phyloP scores from a whole-genome alignment of 2,113 vertebrate genomes.

The Panthera leo region DNA sequence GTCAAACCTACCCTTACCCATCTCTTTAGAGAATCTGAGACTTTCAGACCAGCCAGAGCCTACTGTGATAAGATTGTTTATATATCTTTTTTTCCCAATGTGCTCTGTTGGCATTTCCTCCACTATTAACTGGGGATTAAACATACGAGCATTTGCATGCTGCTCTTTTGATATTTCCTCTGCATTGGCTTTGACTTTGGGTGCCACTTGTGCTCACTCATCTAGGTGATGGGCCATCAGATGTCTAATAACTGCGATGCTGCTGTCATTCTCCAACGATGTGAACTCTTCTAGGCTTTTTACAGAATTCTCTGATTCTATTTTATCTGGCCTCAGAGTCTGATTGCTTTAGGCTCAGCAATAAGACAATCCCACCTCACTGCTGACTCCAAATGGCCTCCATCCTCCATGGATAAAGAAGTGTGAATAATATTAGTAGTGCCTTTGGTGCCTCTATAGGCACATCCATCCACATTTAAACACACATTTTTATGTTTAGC shows the following conservation, averaged over 20 bases:
- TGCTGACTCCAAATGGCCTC: constrained; percentile 32
- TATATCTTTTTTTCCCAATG: not conserved
- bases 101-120: not conserved
- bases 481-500: constrained; percentile 75
- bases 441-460: constrained; percentile 60
- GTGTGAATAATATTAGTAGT: constrained; percentile 49
- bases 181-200: not conserved
- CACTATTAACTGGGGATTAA: not conserved
- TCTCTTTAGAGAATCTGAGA: not conserved
- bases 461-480: constrained; percentile 73
- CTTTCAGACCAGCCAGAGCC: too few species aligned
- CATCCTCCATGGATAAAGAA: constrained; percentile 36
- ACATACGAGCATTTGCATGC: not conserved
- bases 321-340: constrained; percentile 25
- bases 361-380: not conserved
- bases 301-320: not conserved
- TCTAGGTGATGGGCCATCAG: not conserved
- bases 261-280: not conserved
- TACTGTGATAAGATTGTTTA: not conserved
- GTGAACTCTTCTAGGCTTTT: not conserved
- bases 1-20: not conserved
- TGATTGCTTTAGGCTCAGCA: constrained; percentile 44
- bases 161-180: not conserved
- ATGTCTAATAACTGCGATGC: not conserved
- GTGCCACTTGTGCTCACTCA: not conserved